Base-by-base conservation (phyloP, 35 echinoderm and acorn worm species). In the Ophiothrix spiculata region DNA sequence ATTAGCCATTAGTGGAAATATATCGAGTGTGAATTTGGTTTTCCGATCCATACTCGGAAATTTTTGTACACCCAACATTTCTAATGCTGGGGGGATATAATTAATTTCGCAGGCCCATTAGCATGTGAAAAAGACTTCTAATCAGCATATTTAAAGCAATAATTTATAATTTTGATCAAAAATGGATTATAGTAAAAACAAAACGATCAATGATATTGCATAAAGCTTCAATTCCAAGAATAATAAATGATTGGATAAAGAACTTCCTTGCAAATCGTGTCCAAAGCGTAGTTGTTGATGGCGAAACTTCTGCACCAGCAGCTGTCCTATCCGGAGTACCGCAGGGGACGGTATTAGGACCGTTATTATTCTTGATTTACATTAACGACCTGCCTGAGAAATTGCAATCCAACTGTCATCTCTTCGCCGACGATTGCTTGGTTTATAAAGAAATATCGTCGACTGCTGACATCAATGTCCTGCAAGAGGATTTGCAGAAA, bases 401-500 rank as follows among this genome's bases (percentile, higher is more conserved):
- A 38, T 29, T 87, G 39, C 32, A 33, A 39, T 81, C 78, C 13
- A 15, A 69, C 74, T 37, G 74, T 19, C 21, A 75, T 19, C 84
- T 87, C 0, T 91, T 91, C 39, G 90, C 84, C 46, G 90, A 91
- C 56, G 75, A 90, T 78, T 90, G 88, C 35, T 25, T 77, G 17
- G 1, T 85, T 14, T 85, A 85, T 42, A 83, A 56, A 83, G 36
- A 37, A 16, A 76, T 86, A 21, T n/a, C 56, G 79, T 36, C 40
- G 79, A 14, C 63, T 32, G 25, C 87, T 1, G 83, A 86, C 38
- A 64, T 11, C 36, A 56, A 75, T 38, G 39, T 75, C 3, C 81
- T 86, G 19, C 75, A 91, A 81, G 32, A 86, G 38, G 89, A 91
- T 46, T 21, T 91, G 15, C 40, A 87, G 36, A 4, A 38, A 37